Evolutionary conservation across 2,888 invertebrate species (phyloP).

Genomic region (Himalopsyche kuldschensis): DNA sequence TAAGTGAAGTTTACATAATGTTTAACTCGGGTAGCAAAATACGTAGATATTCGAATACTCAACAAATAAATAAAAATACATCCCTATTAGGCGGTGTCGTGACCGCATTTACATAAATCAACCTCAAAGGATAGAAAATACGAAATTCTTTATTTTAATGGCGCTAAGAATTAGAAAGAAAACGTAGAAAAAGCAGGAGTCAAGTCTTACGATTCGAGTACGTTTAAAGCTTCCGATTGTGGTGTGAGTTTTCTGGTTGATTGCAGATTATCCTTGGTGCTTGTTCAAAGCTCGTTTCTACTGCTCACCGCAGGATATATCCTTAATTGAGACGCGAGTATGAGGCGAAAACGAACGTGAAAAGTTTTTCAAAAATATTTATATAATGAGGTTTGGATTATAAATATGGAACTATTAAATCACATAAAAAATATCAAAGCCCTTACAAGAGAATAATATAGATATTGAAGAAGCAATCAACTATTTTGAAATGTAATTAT

Average conservation of each 20-base stretch:
- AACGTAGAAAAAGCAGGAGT: neutral
- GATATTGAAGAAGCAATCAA: too few species aligned
- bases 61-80: too few species aligned
- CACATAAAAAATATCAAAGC: too few species aligned
- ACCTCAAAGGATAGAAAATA: neutral
- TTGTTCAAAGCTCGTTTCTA: neutral
- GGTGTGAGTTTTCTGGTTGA: neutral
- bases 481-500: too few species aligned
- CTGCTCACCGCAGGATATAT: neutral
- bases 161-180: neutral
- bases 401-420: too few species aligned
- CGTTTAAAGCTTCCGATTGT: neutral
- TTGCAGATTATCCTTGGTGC: neutral
- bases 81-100: neutral
- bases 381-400: neutral
- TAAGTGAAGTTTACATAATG: too few species aligned
- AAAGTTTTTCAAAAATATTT: neutral
- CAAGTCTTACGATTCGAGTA: neutral
- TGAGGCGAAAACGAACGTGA: neutral
- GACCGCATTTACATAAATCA: constrained; percentile 19
- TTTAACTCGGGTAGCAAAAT: too few species aligned
- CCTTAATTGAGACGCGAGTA: neutral
- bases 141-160: neutral
- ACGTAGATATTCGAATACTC: too few species aligned
- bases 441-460: too few species aligned